These are phyloP conservation scores for Philaethria dido DNA, from an alignment of 2,888 invertebrate species.

Conservation along the genomic window DNA sequence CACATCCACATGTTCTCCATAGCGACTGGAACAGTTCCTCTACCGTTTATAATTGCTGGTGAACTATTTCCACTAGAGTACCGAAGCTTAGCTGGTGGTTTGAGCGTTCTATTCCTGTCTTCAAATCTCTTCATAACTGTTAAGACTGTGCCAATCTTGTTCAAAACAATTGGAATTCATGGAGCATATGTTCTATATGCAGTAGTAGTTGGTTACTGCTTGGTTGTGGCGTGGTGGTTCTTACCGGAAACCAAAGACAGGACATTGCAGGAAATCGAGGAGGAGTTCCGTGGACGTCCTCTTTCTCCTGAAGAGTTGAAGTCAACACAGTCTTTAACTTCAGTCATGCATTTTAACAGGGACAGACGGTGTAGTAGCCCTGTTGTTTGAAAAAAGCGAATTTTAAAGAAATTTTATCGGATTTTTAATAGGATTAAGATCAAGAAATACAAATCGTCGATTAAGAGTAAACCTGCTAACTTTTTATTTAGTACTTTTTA, in stretches of 20 bases:
- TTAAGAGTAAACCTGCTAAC: too few species aligned
- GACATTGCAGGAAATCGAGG: slow-evolving; percentile 70
- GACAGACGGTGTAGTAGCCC: slow-evolving; percentile 56
- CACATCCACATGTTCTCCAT: slow-evolving; percentile 79
- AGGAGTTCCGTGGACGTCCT: slow-evolving; percentile 65
- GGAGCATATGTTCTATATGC: slow-evolving; percentile 63
- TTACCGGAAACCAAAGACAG: slow-evolving; percentile 72
- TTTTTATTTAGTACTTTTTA: too few species aligned
- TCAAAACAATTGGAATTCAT: slow-evolving; percentile 56
- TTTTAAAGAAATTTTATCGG: not conserved
- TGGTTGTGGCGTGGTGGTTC: slow-evolving; percentile 57
- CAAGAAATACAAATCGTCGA: too few species aligned
- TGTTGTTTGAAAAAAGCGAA: slow-evolving; percentile 40
- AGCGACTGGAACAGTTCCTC: slow-evolving; percentile 83
- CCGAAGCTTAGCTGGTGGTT: slow-evolving; percentile 82
- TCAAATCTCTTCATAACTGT: slow-evolving; percentile 63
- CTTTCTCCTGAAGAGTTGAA: slow-evolving; percentile 55
- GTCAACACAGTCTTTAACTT: slow-evolving; percentile 54
- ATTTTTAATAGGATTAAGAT: not conserved
- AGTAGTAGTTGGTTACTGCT: slow-evolving; percentile 57
- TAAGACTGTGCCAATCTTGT: slow-evolving; percentile 62
- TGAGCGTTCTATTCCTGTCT: slow-evolving; percentile 64
- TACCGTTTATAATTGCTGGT: slow-evolving; percentile 88
- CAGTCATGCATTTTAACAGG: slow-evolving; percentile 49
- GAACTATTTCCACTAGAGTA: slow-evolving; percentile 86